Conservation (phyloP, 2,113 vertebrate species). For the Rafetus swinhoei region DNA sequence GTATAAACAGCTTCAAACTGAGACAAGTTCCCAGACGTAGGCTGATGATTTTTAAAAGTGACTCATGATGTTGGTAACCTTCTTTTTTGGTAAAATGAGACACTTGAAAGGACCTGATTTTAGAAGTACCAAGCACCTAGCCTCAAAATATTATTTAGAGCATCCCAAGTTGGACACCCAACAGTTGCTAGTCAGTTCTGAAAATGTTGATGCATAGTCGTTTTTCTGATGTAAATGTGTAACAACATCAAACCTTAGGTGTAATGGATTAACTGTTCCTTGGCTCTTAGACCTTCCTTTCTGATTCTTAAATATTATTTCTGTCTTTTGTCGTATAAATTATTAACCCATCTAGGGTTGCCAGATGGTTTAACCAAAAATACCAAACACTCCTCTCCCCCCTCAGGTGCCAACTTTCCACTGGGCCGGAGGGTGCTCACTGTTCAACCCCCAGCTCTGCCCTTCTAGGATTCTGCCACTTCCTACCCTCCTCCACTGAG, state of each 20-base stretch:
- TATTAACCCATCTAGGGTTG: constrained; percentile 6
- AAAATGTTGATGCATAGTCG: constrained; percentile 47
- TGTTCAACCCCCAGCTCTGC: no score
- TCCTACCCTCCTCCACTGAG: no score
- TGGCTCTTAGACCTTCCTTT: constrained; percentile 60
- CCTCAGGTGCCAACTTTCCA: no score
- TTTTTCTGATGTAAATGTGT: constrained; percentile 36
- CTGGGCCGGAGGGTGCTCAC: no score
- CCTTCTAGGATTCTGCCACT: no score
- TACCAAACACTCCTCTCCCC: no score
- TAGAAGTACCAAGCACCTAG: constrained; percentile 44
- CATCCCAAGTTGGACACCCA: neutral
- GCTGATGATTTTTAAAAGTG: neutral
- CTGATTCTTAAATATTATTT: constrained; percentile 67
- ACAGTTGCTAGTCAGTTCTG: constrained; percentile 59
- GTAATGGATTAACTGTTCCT: constrained; percentile 68
- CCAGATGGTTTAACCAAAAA: no score
- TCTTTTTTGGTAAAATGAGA: neutral
- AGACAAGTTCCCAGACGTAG: neutral
- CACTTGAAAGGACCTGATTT: constrained; percentile 45
- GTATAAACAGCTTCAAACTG: neutral
- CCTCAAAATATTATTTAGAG: constrained; percentile 28
- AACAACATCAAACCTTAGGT: constrained; percentile 61
- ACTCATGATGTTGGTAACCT: neutral
- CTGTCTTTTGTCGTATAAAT: constrained; percentile 52